Conservation (phyloP, 2,113 vertebrate genomes). For the Semicossyphus pulcher region DNA sequence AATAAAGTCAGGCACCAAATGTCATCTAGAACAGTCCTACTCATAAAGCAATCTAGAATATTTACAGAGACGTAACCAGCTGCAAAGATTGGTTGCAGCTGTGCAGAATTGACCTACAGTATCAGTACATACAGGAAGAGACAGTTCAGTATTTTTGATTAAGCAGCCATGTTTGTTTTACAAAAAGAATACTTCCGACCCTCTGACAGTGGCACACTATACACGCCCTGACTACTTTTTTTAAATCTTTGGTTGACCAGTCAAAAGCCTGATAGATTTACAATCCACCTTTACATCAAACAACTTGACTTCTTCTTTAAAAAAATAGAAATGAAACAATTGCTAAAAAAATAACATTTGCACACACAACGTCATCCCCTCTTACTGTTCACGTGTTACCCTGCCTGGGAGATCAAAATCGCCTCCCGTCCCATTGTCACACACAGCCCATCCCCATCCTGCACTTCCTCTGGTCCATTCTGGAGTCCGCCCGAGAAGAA, state of each 20-base stretch:
- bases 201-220: conserved; percentile 62
- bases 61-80: conserved; percentile 68
- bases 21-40: conserved; percentile 67
- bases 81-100: conserved; percentile 45
- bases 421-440: conserved; percentile 66
- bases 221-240: conserved; percentile 66
- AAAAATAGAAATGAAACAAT: conserved; percentile 61
- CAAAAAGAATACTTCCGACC: conserved; percentile 75
- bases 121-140: conserved; percentile 78
- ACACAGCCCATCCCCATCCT: conserved; percentile 86
- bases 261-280: conserved; percentile 81
- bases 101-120: conserved; percentile 75
- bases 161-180: conserved; percentile 80
- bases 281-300: conserved; percentile 63
- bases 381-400: conserved; percentile 64
- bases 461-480: conserved; percentile 91
- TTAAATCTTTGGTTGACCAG: conserved; percentile 81
- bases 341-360: conserved; percentile 55
- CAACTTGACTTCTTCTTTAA: conserved; percentile 79
- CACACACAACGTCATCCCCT: conserved; percentile 69
- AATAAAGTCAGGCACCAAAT: conserved; percentile 68
- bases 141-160: conserved; percentile 70
- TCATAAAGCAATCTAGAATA: conserved; percentile 68
- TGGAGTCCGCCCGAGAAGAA: conserved; percentile 89
- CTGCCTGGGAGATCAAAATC: conserved; percentile 71